These are phyloP conservation scores for Ectemnius continuus DNA, from an alignment of 2,888 invertebrate species.

Conservation along the genomic window DNA sequence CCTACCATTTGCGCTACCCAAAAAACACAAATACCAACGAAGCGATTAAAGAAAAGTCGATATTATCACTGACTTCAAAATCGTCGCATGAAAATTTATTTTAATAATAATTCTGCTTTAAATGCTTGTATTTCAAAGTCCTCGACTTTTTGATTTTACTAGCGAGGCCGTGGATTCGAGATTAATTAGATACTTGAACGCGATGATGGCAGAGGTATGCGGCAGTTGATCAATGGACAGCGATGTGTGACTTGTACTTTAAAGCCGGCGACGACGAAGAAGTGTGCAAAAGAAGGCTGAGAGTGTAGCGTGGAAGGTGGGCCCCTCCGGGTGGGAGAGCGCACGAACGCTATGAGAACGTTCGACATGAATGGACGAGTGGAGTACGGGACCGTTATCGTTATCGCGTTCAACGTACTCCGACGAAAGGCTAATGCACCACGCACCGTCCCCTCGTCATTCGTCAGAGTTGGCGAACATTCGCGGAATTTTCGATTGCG, in stretches of 20 bases:
- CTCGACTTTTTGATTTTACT: too few species aligned
- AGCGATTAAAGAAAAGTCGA: too few species aligned
- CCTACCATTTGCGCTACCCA: too few species aligned
- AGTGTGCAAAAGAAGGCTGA: not conserved
- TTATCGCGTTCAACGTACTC: slow-evolving; percentile 40
- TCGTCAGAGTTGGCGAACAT: slow-evolving; percentile 4
- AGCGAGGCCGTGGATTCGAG: too few species aligned
- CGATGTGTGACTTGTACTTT: not conserved
- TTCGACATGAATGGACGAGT: slow-evolving; percentile 55
- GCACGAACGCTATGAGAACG: slow-evolving; percentile 47
- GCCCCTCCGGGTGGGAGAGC: slow-evolving; percentile 20
- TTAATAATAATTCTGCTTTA: too few species aligned
- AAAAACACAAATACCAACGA: too few species aligned
- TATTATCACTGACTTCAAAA: too few species aligned
- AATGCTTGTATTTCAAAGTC: too few species aligned
- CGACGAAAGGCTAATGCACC: slow-evolving; percentile 20
- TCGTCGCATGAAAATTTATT: too few species aligned
- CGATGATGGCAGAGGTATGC: too few species aligned
- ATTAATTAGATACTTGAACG: too few species aligned
- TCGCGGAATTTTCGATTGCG: slow-evolving; percentile 7
- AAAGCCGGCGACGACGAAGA: not conserved
- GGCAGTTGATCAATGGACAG: not conserved
- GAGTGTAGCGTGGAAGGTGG: slow-evolving; percentile 1
- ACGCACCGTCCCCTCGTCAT: not conserved
- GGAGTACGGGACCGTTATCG: slow-evolving; percentile 53